Conservation (phyloP, 1,140 invertebrate species). For the Pseudomyrmex gracilis region DNA sequence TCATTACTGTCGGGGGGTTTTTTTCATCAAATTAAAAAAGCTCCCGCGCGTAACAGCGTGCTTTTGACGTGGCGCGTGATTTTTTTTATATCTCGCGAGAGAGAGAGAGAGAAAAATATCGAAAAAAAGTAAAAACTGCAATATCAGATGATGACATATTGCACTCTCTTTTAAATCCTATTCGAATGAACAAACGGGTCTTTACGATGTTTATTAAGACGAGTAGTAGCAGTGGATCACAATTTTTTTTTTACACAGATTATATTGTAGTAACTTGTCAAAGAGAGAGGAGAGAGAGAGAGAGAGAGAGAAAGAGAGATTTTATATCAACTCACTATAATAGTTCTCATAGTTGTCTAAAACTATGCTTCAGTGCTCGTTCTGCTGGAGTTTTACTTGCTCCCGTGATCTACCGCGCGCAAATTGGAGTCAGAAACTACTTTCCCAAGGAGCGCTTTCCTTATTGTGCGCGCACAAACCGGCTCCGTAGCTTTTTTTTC, state of each 20-base stretch:
- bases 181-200: not conserved
- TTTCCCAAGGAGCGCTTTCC: conserved; percentile 23
- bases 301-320: not conserved
- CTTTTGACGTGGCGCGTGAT: not conserved
- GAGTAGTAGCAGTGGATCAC: not conserved
- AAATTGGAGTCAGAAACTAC: conserved; percentile 44
- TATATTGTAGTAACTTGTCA: not conserved
- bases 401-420: conserved; percentile 23
- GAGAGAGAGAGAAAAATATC: too few relatives aligned
- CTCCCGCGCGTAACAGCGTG: not conserved
- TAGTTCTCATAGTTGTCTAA: conserved; percentile 37
- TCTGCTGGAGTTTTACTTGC: not conserved
- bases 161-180: not conserved
- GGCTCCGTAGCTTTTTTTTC: too few relatives aligned
- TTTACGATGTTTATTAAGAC: not conserved
- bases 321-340: conserved; percentile 20
- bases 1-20: not conserved
- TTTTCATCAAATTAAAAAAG: not conserved
- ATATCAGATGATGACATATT: not conserved
- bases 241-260: conserved; percentile 3
- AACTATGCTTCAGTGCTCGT: conserved; percentile 31
- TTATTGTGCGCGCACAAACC: conserved; percentile 24
- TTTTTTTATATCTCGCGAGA: not conserved
- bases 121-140: not conserved
- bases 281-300: too few relatives aligned